Conservation (phyloP, 2,888 invertebrate species). For the Agrotis clavis region DNA sequence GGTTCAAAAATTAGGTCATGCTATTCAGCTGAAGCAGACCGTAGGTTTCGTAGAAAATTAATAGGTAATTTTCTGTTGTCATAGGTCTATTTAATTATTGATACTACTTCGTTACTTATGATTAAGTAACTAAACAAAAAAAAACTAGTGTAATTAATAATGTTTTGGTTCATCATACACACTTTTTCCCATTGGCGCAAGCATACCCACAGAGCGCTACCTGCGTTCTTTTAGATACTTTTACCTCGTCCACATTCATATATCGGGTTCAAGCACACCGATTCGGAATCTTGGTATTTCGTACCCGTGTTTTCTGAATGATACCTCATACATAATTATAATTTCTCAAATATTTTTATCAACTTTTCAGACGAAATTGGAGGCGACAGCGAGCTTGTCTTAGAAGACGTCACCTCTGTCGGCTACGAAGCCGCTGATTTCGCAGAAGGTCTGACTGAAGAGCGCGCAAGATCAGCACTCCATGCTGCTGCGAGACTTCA, state of each 20-base stretch:
- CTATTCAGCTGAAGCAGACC: constrained; percentile 30
- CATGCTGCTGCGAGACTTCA: constrained; percentile 94
- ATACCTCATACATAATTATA: too few species aligned
- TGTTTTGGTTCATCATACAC: too few species aligned
- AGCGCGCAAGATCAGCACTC: constrained; percentile 93
- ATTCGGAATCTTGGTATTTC: too few species aligned
- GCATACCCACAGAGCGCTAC: too few species aligned
- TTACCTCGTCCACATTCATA: too few species aligned
- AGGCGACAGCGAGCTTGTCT: constrained; percentile 92
- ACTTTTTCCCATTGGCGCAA: too few species aligned
- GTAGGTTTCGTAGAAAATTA: constrained; percentile 1
- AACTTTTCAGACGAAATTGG: constrained; percentile 85
- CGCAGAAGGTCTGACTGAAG: constrained; percentile 92
- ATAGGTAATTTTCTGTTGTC: background rate
- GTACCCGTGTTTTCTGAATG: too few species aligned
- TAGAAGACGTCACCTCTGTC: constrained; percentile 93
- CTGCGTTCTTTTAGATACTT: too few species aligned
- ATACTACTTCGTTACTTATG: too few species aligned
- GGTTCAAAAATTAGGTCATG: constrained; percentile 59
- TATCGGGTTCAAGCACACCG: too few species aligned
- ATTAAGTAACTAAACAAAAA: background rate
- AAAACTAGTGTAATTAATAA: too few species aligned
- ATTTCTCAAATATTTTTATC: constrained; percentile 7
- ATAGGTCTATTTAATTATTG: background rate
- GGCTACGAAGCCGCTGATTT: constrained; percentile 93